Conservation (phyloP, 2,113 vertebrate genomes). For the Passer domesticus region DNA sequence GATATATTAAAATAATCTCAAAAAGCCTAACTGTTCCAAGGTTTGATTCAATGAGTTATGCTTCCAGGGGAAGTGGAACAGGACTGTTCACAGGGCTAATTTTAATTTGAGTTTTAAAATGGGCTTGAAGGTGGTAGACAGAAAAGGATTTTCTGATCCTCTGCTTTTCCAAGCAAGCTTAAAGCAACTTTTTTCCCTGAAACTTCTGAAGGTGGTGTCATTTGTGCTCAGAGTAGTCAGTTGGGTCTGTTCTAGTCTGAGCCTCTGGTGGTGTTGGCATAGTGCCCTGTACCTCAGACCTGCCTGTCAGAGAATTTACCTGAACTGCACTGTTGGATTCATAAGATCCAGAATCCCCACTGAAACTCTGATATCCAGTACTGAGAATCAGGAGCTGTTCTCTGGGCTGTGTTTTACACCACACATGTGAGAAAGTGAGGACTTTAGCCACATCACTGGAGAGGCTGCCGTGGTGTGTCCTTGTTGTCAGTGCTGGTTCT, state of each 20-base stretch:
- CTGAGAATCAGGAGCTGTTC: background rate
- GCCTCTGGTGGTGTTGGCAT: background rate
- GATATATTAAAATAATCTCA: background rate
- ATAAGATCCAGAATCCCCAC: background rate
- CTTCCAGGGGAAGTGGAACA: background rate
- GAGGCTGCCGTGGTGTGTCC: background rate
- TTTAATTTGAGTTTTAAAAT: background rate
- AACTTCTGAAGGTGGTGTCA: background rate
- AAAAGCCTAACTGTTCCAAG: background rate
- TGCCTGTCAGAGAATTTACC: background rate
- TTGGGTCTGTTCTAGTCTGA: background rate
- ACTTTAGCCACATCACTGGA: background rate
- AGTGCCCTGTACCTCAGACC: background rate
- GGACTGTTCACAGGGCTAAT: background rate
- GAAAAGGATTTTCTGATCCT: background rate
- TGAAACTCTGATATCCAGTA: background rate
- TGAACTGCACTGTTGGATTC: background rate
- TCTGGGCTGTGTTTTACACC: background rate
- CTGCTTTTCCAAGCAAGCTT: background rate
- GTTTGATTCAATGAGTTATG: background rate
- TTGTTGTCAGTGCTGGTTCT: background rate
- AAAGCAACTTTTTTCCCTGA: background rate
- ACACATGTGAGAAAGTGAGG: background rate
- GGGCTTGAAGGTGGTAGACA: background rate
- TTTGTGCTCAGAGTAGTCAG: accelerated